Percentiles rank a stretch among this genome's conserved stretches.
Conservation (phyloP, 2,888 invertebrate genomes). For the Sarcophaga caerulescens region DNA sequence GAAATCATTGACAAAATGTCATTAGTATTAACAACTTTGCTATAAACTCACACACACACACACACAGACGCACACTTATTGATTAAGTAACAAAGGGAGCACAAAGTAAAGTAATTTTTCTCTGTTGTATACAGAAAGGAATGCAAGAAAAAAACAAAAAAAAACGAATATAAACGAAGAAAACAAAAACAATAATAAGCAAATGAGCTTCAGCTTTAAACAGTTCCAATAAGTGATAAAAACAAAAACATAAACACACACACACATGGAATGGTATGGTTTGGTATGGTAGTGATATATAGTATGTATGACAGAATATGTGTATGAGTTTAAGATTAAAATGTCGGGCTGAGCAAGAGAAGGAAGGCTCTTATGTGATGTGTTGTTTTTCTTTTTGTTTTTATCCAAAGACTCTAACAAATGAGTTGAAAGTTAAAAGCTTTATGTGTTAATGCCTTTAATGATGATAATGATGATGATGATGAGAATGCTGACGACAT, state of each 20-base stretch:
- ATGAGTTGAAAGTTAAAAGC: constrained; percentile 60
- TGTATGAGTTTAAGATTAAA: neutral
- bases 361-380: neutral
- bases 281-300: neutral
- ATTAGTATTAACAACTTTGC: constrained; percentile 68
- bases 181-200: constrained; percentile 47
- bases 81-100: constrained; percentile 28
- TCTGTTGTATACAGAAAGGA: constrained; percentile 14
- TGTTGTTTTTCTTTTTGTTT: neutral
- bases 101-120: constrained; percentile 50
- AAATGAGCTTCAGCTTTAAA: constrained; percentile 53
- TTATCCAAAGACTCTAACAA: neutral
- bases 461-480: constrained; percentile 44
- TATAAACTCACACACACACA: constrained; percentile 15
- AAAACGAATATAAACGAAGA: neutral
- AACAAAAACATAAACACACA: constrained; percentile 10
- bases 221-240: neutral
- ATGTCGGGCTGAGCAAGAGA: neutral
- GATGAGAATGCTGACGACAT: neutral
- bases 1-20: constrained; percentile 67
- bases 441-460: constrained; percentile 62
- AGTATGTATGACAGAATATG: neutral
- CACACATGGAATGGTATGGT: neutral
- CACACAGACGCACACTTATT: neutral
- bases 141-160: constrained; percentile 10